These are phyloP conservation scores for Clupea harengus DNA, from an alignment of 2,113 vertebrate species.

Conservation along the genomic window DNA sequence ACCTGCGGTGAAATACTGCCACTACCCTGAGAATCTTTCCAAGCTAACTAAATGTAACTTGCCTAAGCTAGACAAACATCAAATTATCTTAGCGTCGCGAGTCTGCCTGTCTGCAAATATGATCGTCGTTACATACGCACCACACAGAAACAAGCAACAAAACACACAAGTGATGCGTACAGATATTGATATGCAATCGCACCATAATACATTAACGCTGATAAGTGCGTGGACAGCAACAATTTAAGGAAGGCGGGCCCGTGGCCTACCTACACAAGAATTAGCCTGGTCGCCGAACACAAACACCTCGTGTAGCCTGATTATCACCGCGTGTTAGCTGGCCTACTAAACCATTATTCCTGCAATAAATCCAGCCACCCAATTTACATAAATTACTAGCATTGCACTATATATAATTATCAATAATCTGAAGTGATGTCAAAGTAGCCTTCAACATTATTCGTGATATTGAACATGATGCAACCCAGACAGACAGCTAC, in stretches of 20 bases:
- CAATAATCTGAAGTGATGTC: background rate
- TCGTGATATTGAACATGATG: background rate
- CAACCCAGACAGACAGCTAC: background rate
- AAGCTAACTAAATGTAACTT: background rate
- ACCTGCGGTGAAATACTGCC: background rate
- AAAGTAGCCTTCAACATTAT: background rate
- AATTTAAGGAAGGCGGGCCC: conserved; percentile 7
- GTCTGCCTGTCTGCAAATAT: background rate
- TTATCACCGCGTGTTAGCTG: conserved; percentile 11
- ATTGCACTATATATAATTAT: background rate
- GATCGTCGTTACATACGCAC: background rate
- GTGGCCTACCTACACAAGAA: conserved; percentile 2
- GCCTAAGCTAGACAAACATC: background rate
- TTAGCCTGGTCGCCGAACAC: background rate
- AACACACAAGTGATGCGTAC: background rate
- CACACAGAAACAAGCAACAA: background rate
- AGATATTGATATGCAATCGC: background rate
- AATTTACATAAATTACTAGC: background rate
- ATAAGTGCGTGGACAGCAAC: conserved; percentile 1
- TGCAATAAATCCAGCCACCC: background rate
- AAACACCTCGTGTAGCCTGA: background rate
- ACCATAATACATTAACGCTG: background rate
- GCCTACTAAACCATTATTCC: background rate
- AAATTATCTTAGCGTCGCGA: background rate
- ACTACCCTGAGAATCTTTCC: background rate